Conservation (phyloP, 2,797 vertebrate species). For the Amblyraja radiata region DNA sequence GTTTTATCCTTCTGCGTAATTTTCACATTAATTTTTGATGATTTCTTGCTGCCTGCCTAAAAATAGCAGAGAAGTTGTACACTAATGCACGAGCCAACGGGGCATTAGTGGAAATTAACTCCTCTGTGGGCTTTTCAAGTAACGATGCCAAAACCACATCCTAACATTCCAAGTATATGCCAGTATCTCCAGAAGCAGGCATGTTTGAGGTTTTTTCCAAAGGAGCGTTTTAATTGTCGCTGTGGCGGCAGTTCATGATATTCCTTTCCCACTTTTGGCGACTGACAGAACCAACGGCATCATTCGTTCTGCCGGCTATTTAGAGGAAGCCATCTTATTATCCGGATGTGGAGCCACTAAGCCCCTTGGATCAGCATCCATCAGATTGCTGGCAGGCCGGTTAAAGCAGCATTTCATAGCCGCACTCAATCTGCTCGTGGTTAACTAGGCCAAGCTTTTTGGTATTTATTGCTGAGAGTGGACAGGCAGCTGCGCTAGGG, state of each 20-base stretch:
- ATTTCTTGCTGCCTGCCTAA: neutral
- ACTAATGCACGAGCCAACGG: neutral
- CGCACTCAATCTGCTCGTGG: neutral
- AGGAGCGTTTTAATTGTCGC: neutral
- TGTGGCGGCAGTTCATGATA: neutral
- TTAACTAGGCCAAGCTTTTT: neutral
- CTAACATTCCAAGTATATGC: neutral
- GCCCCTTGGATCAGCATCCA: neutral
- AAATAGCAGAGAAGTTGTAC: neutral
- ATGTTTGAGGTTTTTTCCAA: neutral
- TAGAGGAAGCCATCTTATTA: neutral
- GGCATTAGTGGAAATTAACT: neutral
- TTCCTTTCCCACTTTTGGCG: neutral
- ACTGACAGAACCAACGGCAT: neutral
- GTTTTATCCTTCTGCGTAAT: neutral
- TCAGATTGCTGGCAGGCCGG: neutral
- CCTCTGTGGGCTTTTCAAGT: neutral
- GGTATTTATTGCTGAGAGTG: neutral
- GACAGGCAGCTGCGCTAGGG: neutral
- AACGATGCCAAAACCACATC: neutral
- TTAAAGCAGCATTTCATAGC: neutral
- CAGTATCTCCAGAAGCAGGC: neutral
- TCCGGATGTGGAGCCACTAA: neutral
- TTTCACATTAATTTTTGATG: slow-evolving; percentile 6
- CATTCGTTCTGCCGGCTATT: neutral